A percentile compares a stretch with the other conserved stretches of the same genome.
These are phyloP conservation scores for Liodrosophila aerea DNA, from an alignment of 2,888 invertebrate genomes.

Conservation along the genomic window DNA sequence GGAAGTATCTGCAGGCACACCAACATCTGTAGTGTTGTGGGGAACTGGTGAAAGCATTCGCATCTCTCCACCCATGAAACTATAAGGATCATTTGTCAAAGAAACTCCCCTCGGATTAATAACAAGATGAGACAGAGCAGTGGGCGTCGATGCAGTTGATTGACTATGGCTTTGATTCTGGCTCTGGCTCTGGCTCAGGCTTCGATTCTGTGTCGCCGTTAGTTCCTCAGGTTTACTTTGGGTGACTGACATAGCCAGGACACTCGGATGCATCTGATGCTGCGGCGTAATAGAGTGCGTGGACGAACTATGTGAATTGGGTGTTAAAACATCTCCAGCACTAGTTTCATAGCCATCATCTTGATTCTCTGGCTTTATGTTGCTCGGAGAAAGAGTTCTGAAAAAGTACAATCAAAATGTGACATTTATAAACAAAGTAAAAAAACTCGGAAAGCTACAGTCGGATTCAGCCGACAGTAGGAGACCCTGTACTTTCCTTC, in stretches of 20 bases:
- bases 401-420: neutral
- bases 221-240: constrained; percentile 54
- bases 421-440: neutral
- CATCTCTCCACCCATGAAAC: constrained; percentile 91
- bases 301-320: constrained; percentile 80
- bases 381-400: constrained; percentile 78
- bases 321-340: constrained; percentile 84
- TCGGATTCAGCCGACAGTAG: no score
- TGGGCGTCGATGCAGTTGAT: constrained; percentile 17
- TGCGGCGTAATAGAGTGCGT: constrained; percentile 79
- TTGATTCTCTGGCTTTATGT: constrained; percentile 86
- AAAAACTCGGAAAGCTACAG: neutral
- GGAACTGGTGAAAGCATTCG: constrained; percentile 62
- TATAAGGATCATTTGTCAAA: constrained; percentile 87
- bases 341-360: constrained; percentile 96
- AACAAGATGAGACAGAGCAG: constrained; percentile 8
- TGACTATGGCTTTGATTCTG: constrained; percentile 35
- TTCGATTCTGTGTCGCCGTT: constrained; percentile 34
- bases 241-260: constrained; percentile 39
- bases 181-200: constrained; percentile 35
- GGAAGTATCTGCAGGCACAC: no score
- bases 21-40: constrained; percentile 6
- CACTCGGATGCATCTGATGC: constrained; percentile 65
- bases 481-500: neutral
- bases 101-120: constrained; percentile 4